Percentiles rank a stretch among this genome's conserved stretches.
These are phyloP conservation scores for Sphaerodactylus townsendi DNA, from an alignment of 2,113 vertebrate species.

Conservation along the genomic window DNA sequence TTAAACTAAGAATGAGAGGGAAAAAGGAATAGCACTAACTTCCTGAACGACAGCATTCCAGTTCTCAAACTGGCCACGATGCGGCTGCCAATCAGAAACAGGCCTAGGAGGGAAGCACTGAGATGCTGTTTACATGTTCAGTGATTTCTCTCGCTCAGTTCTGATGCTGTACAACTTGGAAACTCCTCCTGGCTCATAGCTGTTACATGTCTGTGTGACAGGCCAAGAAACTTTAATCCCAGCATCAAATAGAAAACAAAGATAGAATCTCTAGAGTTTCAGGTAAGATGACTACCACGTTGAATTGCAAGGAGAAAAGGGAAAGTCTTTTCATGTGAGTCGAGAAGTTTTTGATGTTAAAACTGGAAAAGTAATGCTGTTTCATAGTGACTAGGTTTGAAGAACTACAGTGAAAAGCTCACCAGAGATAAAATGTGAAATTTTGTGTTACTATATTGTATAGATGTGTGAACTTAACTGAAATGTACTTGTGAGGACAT, in stretches of 20 bases:
- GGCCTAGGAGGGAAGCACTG: constrained; percentile 38
- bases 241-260: constrained; percentile 20
- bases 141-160: constrained; percentile 42
- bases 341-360: not conserved
- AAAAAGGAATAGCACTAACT: constrained; percentile 37
- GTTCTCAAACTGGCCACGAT: constrained; percentile 24
- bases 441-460: not conserved
- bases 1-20: constrained; percentile 48
- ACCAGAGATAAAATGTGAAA: constrained; percentile 30
- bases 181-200: constrained; percentile 11
- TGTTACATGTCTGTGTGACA: not conserved
- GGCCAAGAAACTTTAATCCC: not conserved
- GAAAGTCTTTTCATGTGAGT: not conserved
- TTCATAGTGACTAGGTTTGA: constrained; percentile 11
- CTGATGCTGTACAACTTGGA: constrained; percentile 16
- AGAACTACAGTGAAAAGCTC: not conserved
- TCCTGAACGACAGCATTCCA: constrained; percentile 69
- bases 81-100: constrained; percentile 52
- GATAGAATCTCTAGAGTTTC: constrained; percentile 30
- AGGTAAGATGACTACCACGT: constrained; percentile 62
- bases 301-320: not conserved
- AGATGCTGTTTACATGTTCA: constrained; percentile 40
- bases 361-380: not conserved
- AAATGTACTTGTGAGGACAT: constrained; percentile 29
- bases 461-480: constrained; percentile 35